Conservation (phyloP, 2,797 vertebrate genomes). For the Phrynocephalus vlangalii region DNA sequence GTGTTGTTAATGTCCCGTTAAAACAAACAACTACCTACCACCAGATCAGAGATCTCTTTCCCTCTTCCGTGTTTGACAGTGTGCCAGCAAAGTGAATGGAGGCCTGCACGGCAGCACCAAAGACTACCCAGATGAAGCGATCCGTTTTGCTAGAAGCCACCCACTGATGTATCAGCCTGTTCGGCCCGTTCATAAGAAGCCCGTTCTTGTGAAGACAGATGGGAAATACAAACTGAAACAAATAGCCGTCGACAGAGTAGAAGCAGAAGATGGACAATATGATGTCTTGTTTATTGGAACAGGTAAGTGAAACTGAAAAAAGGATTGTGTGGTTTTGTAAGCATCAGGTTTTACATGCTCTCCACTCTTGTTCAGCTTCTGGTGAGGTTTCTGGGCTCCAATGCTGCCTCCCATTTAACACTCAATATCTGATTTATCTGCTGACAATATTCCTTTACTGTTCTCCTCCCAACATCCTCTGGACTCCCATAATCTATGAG, state of each 20-base stretch:
- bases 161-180: constrained; percentile 93
- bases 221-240: constrained; percentile 91
- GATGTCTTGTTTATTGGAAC: constrained; percentile 97
- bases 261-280: constrained; percentile 96
- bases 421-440: neutral
- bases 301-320: constrained; percentile 76
- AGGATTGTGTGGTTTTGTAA: neutral
- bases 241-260: constrained; percentile 93
- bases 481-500: neutral
- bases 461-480: neutral
- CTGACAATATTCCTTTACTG: neutral
- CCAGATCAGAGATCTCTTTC: neutral
- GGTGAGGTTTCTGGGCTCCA: neutral
- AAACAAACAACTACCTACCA: neutral
- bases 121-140: constrained; percentile 93
- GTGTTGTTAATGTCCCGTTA: neutral
- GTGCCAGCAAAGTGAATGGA: constrained; percentile 94
- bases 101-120: constrained; percentile 91
- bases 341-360: neutral
- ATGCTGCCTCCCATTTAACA: neutral
- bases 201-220: constrained; percentile 91
- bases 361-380: neutral
- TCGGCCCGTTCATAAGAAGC: constrained; percentile 87
- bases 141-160: constrained; percentile 92
- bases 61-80: constrained; percentile 79